Evolutionary conservation across 1,140 invertebrate genomes (phyloP), one percentile per base, ranked within the genome.

Genomic region (Vanessa tameamea): DNA sequence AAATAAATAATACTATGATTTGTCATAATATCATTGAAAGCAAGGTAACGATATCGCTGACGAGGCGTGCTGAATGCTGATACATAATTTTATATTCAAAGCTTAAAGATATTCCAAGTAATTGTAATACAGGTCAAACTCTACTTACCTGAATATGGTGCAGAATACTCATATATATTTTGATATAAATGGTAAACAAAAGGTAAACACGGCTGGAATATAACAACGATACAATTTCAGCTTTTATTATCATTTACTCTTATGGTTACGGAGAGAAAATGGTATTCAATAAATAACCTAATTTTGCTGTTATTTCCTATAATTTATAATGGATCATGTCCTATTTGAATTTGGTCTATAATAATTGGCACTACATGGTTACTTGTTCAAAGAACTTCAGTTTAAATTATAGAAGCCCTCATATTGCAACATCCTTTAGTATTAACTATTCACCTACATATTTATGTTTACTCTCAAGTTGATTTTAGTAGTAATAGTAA

Each of bases 151-250:
- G 12, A 57, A 20, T 20, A 20, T 16, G 50, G 53, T 20, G 53
- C 20, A 23, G 53, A 57, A 57, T 16, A 23, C 53, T 43, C 9
- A 43, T 43, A 57, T 57, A 57, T 57, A 23, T 57, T 57, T 23
- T 13, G 53, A 57, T 57, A 57, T 57, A 57, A 57, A 57, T 57
- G 53, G 53, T 5, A 57, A 57, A 57, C 53, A 57, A 57, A 57
- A 57, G 53, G 53, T 16, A 57, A 57, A 26, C 53, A 57, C 16
- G 8, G 20, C 20, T 16, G 23, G 53, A 57, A 57, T 57, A 57
- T 57, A 12, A 20, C 16, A 57, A 26, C 53, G 53, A 61, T 61
- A 61, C 23, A 26, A 31, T 61, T 37, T 37, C 57, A 16, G 31
- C 31, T 31, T n/a, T 61, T 61, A 61, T 61, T 61, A 61, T 61